phyloP scores from a whole-genome alignment of 1,140 invertebrate species.

The Neotoxoptera formosana region DNA sequence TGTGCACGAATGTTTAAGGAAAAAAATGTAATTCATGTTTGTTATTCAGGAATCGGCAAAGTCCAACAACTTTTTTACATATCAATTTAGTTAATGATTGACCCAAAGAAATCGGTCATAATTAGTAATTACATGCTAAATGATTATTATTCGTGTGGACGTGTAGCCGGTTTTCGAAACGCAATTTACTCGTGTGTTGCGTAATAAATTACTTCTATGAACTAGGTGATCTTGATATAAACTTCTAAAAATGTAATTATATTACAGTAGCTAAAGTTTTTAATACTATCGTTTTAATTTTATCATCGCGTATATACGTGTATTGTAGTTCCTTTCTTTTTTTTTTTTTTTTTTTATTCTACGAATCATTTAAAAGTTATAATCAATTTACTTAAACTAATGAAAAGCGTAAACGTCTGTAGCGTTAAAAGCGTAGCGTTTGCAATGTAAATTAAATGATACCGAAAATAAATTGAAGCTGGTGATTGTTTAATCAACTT shows the following conservation, averaged over 20 bases:
- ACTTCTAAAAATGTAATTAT: neutral
- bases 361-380: neutral
- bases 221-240: neutral
- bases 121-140: too few relatives aligned
- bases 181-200: neutral
- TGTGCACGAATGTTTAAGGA: neutral
- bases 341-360: neutral
- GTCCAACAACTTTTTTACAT: neutral
- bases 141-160: too few relatives aligned
- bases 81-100: neutral
- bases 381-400: slow-evolving; percentile 26
- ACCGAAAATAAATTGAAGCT: neutral
- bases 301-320: neutral
- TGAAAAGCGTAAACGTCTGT: slow-evolving; percentile 17
- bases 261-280: neutral
- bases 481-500: slow-evolving; percentile 26
- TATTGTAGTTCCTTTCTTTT: neutral
- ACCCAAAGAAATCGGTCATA: neutral
- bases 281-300: neutral
- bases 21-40: neutral
- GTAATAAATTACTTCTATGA: neutral
- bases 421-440: neutral
- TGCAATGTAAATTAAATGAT: slow-evolving; percentile 14
- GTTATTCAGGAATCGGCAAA: neutral
- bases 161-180: neutral